Evolutionary conservation across 1,140 invertebrate genomes (phyloP), one percentile per base, ranked within the genome.

Genomic region (Parapsyche elsis): DNA sequence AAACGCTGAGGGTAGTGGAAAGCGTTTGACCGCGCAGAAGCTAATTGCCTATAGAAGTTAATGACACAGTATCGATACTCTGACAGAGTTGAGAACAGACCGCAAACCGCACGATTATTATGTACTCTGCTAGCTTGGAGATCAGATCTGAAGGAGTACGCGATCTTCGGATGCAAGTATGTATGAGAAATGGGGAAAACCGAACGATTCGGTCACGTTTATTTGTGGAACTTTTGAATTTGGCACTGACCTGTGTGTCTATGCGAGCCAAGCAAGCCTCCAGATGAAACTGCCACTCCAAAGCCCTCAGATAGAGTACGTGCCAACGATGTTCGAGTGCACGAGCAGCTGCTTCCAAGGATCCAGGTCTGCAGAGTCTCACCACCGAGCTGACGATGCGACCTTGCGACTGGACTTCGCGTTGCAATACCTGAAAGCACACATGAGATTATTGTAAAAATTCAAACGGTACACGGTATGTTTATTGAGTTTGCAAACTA

Each of bases 311-410:
- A 90, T 95, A 97, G 78, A 97, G 90, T 80, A 94, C 91, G 86
- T 97, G 95, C 94, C 95, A 97, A 84, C 95, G 93, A 61, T 93
- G 90, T 87, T 97, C 94, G 61, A 97, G 88, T 30, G 92, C 93
- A 1, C 86, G 85, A 59, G 88, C 87, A 44, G 86, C 87, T 84
- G 67, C 76, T 76, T 89, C 88, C n/a, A 85, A 86, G 64, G 87
- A 86, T 44, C 84, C 86, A 59, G 64, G 70, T 12, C 80, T 78
- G 87, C 92, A 94, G 82, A 93, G 90, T 84, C 92, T 91, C 81
- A 95, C 92, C 83, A 96, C 92, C 59, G 93, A 94, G 85, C 92
- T 93, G 83, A 96, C 93, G 84, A 95, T 93, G 85, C 94, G 93
- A 38, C 94, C 93, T 88, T 95, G 94, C 85, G 93, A 93, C 90